Evolutionary conservation across 1,140 invertebrate species (phyloP).

Genomic region (Meloidogyne hapla): DNA sequence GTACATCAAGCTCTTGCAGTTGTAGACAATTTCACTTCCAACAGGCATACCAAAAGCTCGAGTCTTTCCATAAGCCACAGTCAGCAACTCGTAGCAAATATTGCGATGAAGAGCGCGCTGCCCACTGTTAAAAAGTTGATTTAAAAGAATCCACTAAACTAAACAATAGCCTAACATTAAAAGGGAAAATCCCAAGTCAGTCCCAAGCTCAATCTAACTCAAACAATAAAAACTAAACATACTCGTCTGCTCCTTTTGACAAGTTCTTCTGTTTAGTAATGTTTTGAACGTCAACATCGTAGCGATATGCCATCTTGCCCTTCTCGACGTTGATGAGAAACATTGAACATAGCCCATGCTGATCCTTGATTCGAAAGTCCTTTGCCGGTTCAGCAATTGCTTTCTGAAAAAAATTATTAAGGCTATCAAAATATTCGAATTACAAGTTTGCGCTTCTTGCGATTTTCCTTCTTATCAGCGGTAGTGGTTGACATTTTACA

Average conservation of each 20-base stretch:
- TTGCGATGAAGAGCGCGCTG: conserved; percentile 40
- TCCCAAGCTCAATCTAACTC: background rate
- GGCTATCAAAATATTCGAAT: too few relatives aligned
- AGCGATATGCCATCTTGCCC: conserved; percentile 41
- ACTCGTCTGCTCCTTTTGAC: conserved; percentile 38
- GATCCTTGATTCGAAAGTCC: conserved; percentile 31
- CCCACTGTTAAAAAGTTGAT: conserved; percentile 30
- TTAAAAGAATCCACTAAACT: background rate
- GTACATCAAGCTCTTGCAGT: conserved; percentile 38
- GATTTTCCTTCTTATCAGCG: conserved; percentile 1
- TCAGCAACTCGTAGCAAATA: conserved; percentile 38
- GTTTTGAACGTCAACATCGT: conserved; percentile 39
- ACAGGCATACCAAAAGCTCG: conserved; percentile 29
- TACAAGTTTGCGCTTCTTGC: conserved; percentile 13
- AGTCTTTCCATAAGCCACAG: conserved; percentile 35
- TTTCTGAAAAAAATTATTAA: conserved; percentile 18
- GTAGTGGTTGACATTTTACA: background rate
- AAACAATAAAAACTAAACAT: conserved; percentile 4
- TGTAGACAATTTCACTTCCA: conserved; percentile 36
- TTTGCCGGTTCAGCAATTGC: conserved; percentile 29
- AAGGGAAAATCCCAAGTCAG: background rate
- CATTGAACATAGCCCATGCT: conserved; percentile 34
- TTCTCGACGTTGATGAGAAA: conserved; percentile 40
- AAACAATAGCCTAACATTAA: too few relatives aligned
- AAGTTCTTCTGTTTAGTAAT: conserved; percentile 30